phyloP scores from a whole-genome alignment of 2,888 invertebrate genomes.

The Athalia circularis region DNA sequence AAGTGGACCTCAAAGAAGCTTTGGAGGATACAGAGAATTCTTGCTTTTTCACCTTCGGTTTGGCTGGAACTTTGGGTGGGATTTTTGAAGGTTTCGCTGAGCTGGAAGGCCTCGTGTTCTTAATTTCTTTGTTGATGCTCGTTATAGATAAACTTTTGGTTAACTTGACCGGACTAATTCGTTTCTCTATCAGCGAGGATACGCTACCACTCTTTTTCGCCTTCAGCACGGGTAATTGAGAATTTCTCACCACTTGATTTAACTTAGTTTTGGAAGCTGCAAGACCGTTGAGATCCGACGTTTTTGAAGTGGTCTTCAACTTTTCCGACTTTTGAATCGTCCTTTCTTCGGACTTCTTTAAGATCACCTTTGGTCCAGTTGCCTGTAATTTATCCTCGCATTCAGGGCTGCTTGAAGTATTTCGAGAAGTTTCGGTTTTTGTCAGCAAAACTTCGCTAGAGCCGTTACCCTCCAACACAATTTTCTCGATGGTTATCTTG shows the following conservation, averaged over 20 bases:
- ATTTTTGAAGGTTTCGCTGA: slow-evolving; percentile 50
- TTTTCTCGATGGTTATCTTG: slow-evolving; percentile 62
- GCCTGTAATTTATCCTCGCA: slow-evolving; percentile 1
- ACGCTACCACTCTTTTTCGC: slow-evolving; percentile 49
- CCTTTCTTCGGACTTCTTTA: slow-evolving; percentile 6
- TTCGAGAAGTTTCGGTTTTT: slow-evolving; percentile 59
- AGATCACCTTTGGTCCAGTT: slow-evolving; percentile 29
- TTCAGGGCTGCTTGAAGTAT: slow-evolving; percentile 45
- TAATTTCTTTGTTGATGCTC: slow-evolving; percentile 52
- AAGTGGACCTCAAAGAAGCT: slow-evolving; percentile 13
- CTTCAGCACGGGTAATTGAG: slow-evolving; percentile 49
- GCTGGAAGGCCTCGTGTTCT: slow-evolving; percentile 36
- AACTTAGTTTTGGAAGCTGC: slow-evolving; percentile 20
- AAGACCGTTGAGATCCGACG: slow-evolving; percentile 9
- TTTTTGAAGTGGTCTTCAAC: slow-evolving; percentile 46
- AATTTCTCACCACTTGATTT: slow-evolving; percentile 19
- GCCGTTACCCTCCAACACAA: slow-evolving; percentile 58
- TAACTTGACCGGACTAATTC: slow-evolving; percentile 57
- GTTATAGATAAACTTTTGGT: slow-evolving; percentile 58
- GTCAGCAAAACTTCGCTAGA: slow-evolving; percentile 60
- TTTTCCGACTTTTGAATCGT: slow-evolving; percentile 18
- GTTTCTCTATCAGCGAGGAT: slow-evolving; percentile 49
- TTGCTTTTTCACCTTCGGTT: slow-evolving; percentile 50
- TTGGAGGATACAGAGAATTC: slow-evolving; percentile 1
- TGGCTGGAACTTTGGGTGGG: slow-evolving; percentile 55